These are phyloP conservation scores for Scotopteryx bipunctaria DNA, from an alignment of 2,888 invertebrate genomes.

Conservation along the genomic window DNA sequence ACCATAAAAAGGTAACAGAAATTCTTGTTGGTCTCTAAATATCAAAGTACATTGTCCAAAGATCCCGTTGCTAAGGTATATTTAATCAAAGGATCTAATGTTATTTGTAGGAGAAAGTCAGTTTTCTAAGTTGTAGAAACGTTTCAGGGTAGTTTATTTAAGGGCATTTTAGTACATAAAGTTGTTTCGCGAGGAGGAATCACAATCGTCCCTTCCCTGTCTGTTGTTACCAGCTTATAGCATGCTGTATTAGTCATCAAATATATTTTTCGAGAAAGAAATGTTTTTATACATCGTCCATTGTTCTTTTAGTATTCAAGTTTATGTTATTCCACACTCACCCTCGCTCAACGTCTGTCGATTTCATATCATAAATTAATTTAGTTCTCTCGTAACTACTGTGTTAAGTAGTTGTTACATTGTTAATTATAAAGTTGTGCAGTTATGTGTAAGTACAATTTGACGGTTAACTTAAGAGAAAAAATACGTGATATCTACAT, in stretches of 20 bases:
- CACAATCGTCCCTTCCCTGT: too few relatives aligned
- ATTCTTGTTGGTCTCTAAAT: too few relatives aligned
- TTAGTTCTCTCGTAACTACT: conserved; percentile 7
- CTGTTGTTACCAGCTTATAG: background rate
- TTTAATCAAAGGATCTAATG: too few relatives aligned
- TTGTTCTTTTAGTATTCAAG: conserved; percentile 12
- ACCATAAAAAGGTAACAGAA: too few relatives aligned
- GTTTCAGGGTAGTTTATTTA: too few relatives aligned
- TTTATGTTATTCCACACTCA: conserved; percentile 10
- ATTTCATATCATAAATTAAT: conserved; percentile 3
- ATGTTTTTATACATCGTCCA: conserved; percentile 21
- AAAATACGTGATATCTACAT: background rate
- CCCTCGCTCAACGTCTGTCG: background rate
- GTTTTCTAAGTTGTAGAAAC: too few relatives aligned
- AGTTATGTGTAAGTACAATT: conserved; percentile 5
- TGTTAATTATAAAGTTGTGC: background rate
- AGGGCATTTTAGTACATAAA: too few relatives aligned
- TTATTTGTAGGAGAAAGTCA: too few relatives aligned
- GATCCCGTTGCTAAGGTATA: too few relatives aligned
- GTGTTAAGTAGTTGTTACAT: conserved; percentile 6
- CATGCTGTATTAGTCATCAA: background rate
- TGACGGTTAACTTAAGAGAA: background rate
- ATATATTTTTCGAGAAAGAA: conserved; percentile 4
- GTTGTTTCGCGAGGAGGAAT: too few relatives aligned
- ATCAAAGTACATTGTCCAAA: too few relatives aligned